Percentiles rank a stretch among this genome's conserved stretches.
These are phyloP conservation scores for Priocnemis perturbator DNA, from an alignment of 2,888 invertebrate genomes.

Conservation along the genomic window DNA sequence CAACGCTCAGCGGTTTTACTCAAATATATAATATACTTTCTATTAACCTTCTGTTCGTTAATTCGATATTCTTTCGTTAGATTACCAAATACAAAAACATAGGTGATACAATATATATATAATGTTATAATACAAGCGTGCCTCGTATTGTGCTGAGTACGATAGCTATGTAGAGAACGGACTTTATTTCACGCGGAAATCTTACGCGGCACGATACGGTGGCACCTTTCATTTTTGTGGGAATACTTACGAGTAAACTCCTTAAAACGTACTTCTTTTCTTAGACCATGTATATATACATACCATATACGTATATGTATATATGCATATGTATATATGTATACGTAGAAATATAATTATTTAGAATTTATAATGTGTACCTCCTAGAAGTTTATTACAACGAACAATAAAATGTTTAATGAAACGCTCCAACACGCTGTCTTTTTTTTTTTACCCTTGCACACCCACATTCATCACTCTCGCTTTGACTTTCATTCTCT, in stretches of 20 bases:
- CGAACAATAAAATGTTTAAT: constrained; percentile 65
- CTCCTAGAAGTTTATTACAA: constrained; percentile 68
- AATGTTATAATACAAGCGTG: constrained; percentile 70
- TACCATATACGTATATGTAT: constrained; percentile 24
- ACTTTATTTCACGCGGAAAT: constrained; percentile 35
- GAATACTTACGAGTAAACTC: constrained; percentile 65
- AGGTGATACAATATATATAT: constrained; percentile 67
- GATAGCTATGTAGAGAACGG: constrained; percentile 28
- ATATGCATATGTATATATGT: constrained; percentile 43
- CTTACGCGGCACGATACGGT: constrained; percentile 65
- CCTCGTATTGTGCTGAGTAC: constrained; percentile 60
- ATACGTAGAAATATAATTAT: constrained; percentile 73
- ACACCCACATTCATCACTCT: constrained; percentile 20
- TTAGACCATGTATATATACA: constrained; percentile 35
- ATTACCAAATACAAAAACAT: constrained; percentile 75
- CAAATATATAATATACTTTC: constrained; percentile 74
- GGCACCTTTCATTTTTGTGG: constrained; percentile 58
- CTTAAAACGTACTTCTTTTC: constrained; percentile 32
- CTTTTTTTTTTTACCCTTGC: constrained; percentile 28
- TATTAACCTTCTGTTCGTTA: constrained; percentile 71
- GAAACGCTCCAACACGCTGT: constrained; percentile 52
- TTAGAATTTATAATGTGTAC: constrained; percentile 68
- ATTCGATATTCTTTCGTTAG: constrained; percentile 70
- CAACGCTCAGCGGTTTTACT: constrained; percentile 70
- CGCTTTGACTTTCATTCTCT: constrained; percentile 28